phyloP scores from a whole-genome alignment of 35 echinoderm and acorn worm genomes.

The Hemicentrotus pulcherrimus region DNA sequence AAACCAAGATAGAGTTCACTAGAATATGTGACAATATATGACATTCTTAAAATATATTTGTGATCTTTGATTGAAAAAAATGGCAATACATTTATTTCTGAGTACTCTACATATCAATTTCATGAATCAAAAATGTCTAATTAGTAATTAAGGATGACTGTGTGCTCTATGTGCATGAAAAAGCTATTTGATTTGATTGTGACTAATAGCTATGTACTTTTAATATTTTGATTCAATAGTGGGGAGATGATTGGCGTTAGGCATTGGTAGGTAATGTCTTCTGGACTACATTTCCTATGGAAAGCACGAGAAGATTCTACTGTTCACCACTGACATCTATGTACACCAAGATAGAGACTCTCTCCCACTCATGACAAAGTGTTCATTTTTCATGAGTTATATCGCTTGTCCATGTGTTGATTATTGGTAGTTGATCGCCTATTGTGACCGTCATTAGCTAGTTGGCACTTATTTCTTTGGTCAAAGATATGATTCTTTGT shows the following conservation, averaged over 20 bases:
- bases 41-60: background rate
- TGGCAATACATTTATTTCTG: background rate
- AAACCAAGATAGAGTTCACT: background rate
- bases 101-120: background rate
- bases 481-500: background rate
- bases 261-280: background rate
- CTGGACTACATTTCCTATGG: background rate
- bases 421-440: background rate
- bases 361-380: background rate
- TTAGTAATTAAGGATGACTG: background rate
- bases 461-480: background rate
- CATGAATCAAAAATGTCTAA: background rate
- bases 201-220: background rate
- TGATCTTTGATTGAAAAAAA: background rate
- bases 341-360: background rate
- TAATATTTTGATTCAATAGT: background rate
- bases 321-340: background rate
- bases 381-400: background rate
- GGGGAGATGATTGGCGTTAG: background rate
- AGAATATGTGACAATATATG: too few species aligned
- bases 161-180: background rate
- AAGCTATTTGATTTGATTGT: background rate
- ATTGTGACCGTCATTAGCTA: background rate
- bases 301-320: background rate
- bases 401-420: background rate